Conservation (phyloP, 2,797 vertebrate genomes). For the Mus minutoides region DNA sequence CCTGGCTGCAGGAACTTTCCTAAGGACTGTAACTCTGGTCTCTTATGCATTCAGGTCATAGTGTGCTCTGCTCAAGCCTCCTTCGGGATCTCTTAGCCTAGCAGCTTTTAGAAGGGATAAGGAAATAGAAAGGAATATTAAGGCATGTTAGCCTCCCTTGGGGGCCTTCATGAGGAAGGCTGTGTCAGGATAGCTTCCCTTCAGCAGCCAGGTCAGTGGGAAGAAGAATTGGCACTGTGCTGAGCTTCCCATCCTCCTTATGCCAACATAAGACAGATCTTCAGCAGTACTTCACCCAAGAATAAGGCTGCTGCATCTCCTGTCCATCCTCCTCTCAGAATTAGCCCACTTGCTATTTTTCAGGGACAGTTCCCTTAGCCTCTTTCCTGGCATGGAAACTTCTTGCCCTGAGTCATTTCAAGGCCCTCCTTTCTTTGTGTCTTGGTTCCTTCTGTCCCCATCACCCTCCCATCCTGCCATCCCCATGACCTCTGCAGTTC, state of each 20-base stretch:
- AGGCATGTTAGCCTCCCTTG: background rate
- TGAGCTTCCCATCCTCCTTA: background rate
- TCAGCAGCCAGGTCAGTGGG: background rate
- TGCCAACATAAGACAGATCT: background rate
- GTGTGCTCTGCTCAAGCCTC: background rate
- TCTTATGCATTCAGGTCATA: background rate
- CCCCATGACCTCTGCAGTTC: background rate
- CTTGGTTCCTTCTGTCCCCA: background rate
- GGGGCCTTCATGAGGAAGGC: background rate
- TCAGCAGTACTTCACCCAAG: background rate
- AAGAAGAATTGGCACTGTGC: background rate
- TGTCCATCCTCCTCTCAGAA: background rate
- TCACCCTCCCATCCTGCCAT: background rate
- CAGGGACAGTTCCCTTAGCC: background rate
- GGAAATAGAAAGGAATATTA: background rate
- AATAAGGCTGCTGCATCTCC: background rate
- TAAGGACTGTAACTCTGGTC: background rate
- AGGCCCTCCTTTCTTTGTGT: background rate
- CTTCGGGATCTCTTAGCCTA: background rate
- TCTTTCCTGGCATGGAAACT: background rate
- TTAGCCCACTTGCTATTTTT: constrained; percentile 25
- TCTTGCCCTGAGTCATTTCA: background rate
- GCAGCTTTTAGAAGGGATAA: background rate
- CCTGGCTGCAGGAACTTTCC: background rate
- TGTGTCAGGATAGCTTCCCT: background rate